Conservation (phyloP, 2,888 invertebrate genomes). For the Eupithecia subumbrata region DNA sequence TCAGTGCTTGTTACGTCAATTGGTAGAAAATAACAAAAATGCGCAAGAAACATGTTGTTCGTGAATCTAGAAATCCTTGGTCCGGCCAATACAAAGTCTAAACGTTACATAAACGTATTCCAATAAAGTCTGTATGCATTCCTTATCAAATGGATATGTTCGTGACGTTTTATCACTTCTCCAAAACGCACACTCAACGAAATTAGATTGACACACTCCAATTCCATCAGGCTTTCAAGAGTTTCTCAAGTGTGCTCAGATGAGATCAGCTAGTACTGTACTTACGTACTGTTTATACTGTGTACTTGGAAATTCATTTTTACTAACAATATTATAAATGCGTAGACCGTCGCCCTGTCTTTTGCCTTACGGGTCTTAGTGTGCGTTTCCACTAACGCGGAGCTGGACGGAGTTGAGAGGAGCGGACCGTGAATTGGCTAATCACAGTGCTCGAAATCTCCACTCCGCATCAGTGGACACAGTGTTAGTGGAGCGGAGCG, state of each 20-base stretch:
- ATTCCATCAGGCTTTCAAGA: slow-evolving; percentile 14
- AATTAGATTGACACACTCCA: slow-evolving; percentile 26
- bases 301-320: neutral
- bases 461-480: too few relatives aligned
- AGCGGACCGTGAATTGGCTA: too few relatives aligned
- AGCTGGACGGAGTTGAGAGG: too few relatives aligned
- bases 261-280: slow-evolving; percentile 8
- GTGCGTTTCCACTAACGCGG: too few relatives aligned
- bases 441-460: too few relatives aligned
- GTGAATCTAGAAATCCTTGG: neutral
- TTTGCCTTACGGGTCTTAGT: neutral
- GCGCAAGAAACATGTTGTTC: too few relatives aligned
- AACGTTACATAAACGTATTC: neutral
- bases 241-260: slow-evolving; percentile 19
- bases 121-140: neutral
- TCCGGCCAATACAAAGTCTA: neutral
- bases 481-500: too few relatives aligned
- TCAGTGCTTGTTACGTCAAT: too few relatives aligned
- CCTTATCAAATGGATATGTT: slow-evolving; percentile 3
- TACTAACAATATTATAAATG: too few relatives aligned
- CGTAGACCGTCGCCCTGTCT: neutral
- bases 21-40: too few relatives aligned
- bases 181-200: slow-evolving; percentile 14
- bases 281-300: neutral
- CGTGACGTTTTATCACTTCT: slow-evolving; percentile 15